Percentiles rank a stretch among this genome's conserved stretches.
Conservation (phyloP, 2,113 vertebrate genomes). For the Laticauda colubrina region DNA sequence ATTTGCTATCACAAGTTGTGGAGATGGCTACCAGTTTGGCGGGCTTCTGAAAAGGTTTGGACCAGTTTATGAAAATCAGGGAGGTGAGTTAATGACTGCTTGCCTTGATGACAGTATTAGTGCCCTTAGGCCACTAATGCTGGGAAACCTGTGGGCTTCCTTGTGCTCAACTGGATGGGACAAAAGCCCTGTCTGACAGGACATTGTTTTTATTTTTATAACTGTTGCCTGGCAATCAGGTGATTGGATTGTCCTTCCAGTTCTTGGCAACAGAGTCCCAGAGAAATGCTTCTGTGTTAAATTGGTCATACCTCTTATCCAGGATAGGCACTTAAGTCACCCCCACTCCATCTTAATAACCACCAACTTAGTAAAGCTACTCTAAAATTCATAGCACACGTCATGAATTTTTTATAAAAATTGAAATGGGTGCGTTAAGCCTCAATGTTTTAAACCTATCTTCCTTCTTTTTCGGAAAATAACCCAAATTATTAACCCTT, state of each 20-base stretch:
- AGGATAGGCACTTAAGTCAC: not conserved
- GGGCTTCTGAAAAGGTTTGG: not conserved
- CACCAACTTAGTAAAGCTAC: not conserved
- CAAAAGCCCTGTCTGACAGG: not conserved
- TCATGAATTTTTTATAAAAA: not conserved
- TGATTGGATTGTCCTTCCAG: not conserved
- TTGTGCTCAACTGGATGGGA: not conserved
- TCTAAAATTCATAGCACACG: not conserved
- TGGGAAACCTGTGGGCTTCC: not conserved
- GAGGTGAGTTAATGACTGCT: not conserved
- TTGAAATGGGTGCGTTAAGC: not conserved
- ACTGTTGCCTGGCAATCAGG: not conserved
- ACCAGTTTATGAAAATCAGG: not conserved
- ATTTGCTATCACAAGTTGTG: not conserved
- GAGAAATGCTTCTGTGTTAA: not conserved
- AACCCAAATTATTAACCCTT: not conserved
- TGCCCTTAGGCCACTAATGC: not conserved
- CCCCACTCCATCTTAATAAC: not conserved
- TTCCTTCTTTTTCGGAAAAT: not conserved
- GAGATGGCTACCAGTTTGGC: not conserved
- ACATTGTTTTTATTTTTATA: not conserved
- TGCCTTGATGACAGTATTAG: not conserved
- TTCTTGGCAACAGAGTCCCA: not conserved
- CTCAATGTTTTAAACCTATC: not conserved
- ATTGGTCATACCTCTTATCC: not conserved